Conservation (phyloP, 92 coral and sea anemone genomes). For the Epizoanthus scotinus region DNA sequence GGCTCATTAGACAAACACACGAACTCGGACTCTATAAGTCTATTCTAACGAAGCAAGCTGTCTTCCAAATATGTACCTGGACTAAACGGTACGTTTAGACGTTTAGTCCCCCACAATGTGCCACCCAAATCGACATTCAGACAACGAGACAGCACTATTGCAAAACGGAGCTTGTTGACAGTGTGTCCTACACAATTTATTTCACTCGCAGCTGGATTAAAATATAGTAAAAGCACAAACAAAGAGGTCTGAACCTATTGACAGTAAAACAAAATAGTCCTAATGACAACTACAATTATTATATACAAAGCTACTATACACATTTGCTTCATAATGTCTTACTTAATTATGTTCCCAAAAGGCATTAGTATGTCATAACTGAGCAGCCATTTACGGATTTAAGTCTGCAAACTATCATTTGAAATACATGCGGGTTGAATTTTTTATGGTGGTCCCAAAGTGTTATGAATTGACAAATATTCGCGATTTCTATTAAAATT, state of each 20-base stretch:
- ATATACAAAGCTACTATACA: conserved; percentile 4
- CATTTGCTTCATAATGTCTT: not conserved
- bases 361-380: not conserved
- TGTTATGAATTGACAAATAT: too few species aligned
- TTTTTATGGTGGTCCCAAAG: too few species aligned
- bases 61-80: too few species aligned
- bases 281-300: not conserved
- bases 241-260: conserved; percentile 8
- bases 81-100: too few species aligned
- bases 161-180: not conserved
- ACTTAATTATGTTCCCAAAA: not conserved
- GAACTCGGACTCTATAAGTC: not conserved
- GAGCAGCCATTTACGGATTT: not conserved
- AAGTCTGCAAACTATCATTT: too few species aligned
- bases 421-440: too few species aligned
- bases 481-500: too few species aligned
- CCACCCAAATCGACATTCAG: conserved; percentile 2
- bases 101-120: too few species aligned
- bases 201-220: not conserved
- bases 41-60: not conserved
- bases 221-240: not conserved
- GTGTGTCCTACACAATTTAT: too few species aligned
- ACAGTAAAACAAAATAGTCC: not conserved
- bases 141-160: not conserved
- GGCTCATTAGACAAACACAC: not conserved